A percentile compares a stretch with the other conserved stretches of the same genome.
Evolutionary conservation across 2,113 vertebrate species (phyloP).

Genomic region (Solea solea): DNA sequence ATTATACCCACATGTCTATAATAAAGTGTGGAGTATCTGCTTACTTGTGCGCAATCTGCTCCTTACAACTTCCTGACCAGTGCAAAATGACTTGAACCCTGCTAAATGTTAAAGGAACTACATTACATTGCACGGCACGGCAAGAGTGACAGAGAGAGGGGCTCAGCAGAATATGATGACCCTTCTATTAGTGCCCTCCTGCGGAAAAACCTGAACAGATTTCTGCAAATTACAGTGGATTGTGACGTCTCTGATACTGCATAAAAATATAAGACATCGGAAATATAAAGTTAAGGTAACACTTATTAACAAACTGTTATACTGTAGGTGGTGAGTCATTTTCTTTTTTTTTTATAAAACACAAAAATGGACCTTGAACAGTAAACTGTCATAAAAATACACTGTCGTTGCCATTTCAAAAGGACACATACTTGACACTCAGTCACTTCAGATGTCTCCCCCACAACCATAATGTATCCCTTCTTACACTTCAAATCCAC

Average conservation of each 20-base stretch:
- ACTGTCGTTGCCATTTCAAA: constrained; percentile 65
- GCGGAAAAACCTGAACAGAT: constrained; percentile 36
- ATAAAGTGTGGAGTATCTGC: constrained; percentile 83
- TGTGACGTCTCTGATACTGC: constrained; percentile 6
- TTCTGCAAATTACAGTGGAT: constrained; percentile 35
- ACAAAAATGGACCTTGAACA: constrained; percentile 73
- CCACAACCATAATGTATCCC: constrained; percentile 87
- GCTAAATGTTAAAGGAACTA: constrained; percentile 80
- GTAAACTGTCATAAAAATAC: constrained; percentile 76
- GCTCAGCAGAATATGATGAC: constrained; percentile 76
- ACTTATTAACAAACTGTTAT: neutral
- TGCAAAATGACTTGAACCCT: constrained; percentile 77
- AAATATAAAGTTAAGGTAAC: neutral
- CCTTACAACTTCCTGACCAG: constrained; percentile 78
- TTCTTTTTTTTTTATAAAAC: constrained; percentile 6
- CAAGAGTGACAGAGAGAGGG: constrained; percentile 50
- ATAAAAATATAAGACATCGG: neutral
- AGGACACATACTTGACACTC: constrained; percentile 87
- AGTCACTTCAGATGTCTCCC: constrained; percentile 87
- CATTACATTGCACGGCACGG: constrained; percentile 69
- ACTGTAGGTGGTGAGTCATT: neutral
- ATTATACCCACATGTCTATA: constrained; percentile 85
- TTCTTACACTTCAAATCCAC: constrained; percentile 82
- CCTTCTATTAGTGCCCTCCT: constrained; percentile 66
- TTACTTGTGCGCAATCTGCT: constrained; percentile 79